Evolutionary conservation across 2,888 invertebrate species (phyloP).

Genomic region (Anorthoa munda): DNA sequence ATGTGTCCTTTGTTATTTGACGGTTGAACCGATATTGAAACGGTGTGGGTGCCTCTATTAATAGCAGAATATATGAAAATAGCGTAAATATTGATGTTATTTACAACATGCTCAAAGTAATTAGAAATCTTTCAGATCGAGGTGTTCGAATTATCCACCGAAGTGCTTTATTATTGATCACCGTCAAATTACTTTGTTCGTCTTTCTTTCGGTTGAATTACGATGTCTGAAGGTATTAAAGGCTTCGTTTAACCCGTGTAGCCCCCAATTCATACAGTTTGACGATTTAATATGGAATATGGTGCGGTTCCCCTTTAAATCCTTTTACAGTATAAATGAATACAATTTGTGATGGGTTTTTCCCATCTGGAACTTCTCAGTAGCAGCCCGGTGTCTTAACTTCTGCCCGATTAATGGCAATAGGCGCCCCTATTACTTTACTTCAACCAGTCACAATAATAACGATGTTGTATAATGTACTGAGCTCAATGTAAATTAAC

Average conservation of each 20-base stretch:
- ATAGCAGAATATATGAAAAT: neutral
- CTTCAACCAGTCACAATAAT: too few relatives aligned
- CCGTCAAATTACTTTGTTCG: neutral
- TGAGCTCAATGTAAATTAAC: too few relatives aligned
- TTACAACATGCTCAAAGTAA: neutral
- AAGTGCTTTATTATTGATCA: neutral
- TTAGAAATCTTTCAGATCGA: constrained; percentile 3
- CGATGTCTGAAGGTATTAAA: neutral
- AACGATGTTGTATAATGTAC: too few relatives aligned
- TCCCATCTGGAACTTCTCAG: too few relatives aligned
- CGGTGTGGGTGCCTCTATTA: neutral
- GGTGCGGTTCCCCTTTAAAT: neutral
- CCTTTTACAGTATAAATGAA: too few relatives aligned
- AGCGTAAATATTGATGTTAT: neutral
- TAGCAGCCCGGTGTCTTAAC: too few relatives aligned
- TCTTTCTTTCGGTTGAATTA: neutral
- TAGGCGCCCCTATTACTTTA: too few relatives aligned
- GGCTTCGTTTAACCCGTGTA: neutral
- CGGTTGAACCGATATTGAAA: neutral
- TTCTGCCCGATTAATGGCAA: too few relatives aligned
- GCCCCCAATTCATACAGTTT: neutral
- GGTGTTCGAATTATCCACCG: neutral
- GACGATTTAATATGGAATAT: neutral
- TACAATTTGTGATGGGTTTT: too few relatives aligned
- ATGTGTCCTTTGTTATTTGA: neutral